These are phyloP conservation scores for Paratrypauchen microcephalus DNA, from an alignment of 2,797 vertebrate genomes.

Conservation along the genomic window DNA sequence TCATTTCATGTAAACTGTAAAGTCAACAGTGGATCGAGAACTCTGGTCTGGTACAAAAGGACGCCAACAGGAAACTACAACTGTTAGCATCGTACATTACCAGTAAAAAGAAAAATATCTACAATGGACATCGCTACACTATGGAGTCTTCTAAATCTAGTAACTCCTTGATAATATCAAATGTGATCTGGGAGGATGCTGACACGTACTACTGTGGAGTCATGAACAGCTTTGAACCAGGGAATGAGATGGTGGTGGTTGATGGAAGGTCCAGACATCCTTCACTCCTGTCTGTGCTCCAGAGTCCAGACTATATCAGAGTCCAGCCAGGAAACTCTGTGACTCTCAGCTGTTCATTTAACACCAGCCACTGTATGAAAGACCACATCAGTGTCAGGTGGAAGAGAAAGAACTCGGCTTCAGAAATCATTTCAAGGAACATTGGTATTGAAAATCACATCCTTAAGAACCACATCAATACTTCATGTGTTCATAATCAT, in stretches of 20 bases:
- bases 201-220: slow-evolving; percentile 6
- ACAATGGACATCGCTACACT: neutral
- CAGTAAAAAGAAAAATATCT: neutral
- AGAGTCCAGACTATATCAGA: neutral
- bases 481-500: neutral
- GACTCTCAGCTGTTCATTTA: slow-evolving; percentile 39
- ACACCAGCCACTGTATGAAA: slow-evolving; percentile 28
- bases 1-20: too few species aligned
- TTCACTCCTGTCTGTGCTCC: neutral
- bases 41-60: slow-evolving; percentile 7
- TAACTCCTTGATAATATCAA: neutral
- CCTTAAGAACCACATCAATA: neutral
- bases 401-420: slow-evolving; percentile 23
- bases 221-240: neutral
- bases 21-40: neutral
- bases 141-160: neutral
- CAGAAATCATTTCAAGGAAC: neutral
- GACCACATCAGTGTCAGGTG: slow-evolving; percentile 27
- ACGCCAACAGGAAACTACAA: neutral
- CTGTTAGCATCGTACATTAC: neutral
- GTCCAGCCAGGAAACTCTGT: slow-evolving; percentile 30
- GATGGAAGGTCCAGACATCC: neutral
- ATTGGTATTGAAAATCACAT: neutral
- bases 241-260: neutral
- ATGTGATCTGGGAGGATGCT: neutral